Base-by-base conservation (phyloP, 2,797 vertebrate genomes). In the Ambastaia sidthimunki region DNA sequence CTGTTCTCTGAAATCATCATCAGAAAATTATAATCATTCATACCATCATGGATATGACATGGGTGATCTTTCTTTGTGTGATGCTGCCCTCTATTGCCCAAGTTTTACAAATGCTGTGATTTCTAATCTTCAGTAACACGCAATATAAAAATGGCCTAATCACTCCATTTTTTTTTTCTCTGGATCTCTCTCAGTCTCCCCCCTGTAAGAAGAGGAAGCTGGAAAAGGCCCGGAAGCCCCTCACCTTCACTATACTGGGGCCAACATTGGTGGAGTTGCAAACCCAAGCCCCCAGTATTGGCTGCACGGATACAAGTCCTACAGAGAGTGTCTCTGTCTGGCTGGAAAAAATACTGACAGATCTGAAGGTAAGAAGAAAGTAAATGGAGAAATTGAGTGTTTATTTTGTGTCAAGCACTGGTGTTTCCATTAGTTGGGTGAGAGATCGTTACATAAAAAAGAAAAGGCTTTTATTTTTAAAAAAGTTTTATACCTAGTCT, bases 121-220 rank as follows among this genome's bases (percentile, higher is more conserved):
- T 10, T 19, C 2, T 19, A n/a, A 7, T 16, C 10, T n/a, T 18
- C 28, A 18, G 31, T n/a, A 37, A 10, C 37, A 41, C 34, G 16
- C 7, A 65, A 31, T 18, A 31, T 62, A 3, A 25, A 16, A 62
- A 13, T 18, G 7, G 6, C 6, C 5, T 62, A 31, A 3, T 16
- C 59, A 28, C 25, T 31, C 54, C 44, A 52, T 7, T 10, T 0
- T 0, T 25, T 54, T 25, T 79, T 71, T 75, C n/a, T 47, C 79
- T 71, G 11, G 21, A 55, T 81, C 59, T 74, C 21, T 54, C 84
- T 74, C 85, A 99, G 98, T 97, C 96, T 83, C 98, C 97, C 75
- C 97, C 97, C 3, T 96, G 91, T 92, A 99, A 99, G 89, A 97
- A 95, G 90, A 94, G 96, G 84, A 98, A 98, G 88, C 67, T 98